Conservation (phyloP, 1,140 invertebrate species). For the Pogonomyrmex californicus region DNA sequence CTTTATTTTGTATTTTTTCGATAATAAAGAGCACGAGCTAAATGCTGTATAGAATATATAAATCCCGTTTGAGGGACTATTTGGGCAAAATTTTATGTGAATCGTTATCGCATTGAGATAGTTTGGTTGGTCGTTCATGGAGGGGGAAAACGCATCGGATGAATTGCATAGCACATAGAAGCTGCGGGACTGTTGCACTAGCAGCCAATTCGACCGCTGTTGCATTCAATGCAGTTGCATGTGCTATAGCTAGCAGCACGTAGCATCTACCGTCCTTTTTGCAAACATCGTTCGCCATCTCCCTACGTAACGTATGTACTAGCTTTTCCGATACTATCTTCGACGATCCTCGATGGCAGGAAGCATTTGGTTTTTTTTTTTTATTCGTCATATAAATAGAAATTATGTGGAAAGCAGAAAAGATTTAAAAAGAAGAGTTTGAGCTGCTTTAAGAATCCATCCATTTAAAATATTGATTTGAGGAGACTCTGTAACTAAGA, state of each 20-base stretch:
- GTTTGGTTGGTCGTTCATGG: slow-evolving; percentile 16
- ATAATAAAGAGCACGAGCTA: neutral
- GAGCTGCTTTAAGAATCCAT: neutral
- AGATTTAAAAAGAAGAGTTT: slow-evolving; percentile 13
- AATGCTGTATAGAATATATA: neutral
- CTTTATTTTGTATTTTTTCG: neutral
- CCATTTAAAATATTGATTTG: slow-evolving; percentile 5
- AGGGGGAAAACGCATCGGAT: slow-evolving; percentile 66
- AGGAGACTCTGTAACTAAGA: neutral
- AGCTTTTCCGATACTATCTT: slow-evolving; percentile 64
- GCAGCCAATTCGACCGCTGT: slow-evolving; percentile 54
- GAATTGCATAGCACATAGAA: slow-evolving; percentile 65
- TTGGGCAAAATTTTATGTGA: neutral
- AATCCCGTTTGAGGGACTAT: neutral
- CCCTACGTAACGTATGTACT: slow-evolving; percentile 46
- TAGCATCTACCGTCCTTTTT: slow-evolving; percentile 61
- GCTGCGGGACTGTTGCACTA: slow-evolving; percentile 67
- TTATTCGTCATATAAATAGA: slow-evolving; percentile 2
- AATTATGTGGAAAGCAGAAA: neutral
- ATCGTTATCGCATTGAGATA: slow-evolving; percentile 61
- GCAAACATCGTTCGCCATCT: slow-evolving; percentile 63
- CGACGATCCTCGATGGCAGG: neutral
- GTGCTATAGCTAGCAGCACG: slow-evolving; percentile 44
- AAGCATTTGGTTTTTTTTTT: neutral
- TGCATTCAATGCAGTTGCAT: slow-evolving; percentile 51